A percentile compares a stretch with the other conserved stretches of the same genome.
Conservation (phyloP, 2,113 vertebrate genomes). For the Ictalurus furcatus region DNA sequence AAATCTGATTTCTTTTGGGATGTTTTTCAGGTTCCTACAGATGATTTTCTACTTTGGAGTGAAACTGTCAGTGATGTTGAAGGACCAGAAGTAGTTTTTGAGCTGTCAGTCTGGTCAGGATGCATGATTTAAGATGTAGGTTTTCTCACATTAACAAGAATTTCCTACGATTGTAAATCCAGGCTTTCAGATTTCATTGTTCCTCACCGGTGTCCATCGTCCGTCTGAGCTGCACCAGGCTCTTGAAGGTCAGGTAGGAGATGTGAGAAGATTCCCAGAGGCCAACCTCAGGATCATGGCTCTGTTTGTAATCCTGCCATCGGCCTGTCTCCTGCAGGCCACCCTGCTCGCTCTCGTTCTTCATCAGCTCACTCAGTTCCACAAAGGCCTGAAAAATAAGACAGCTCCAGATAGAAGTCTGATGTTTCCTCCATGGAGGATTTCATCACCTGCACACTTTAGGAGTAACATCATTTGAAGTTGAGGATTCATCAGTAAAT, state of each 20-base stretch:
- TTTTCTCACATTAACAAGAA: background rate
- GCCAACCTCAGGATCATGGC: conserved; percentile 72
- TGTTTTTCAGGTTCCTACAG: background rate
- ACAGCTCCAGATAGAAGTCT: background rate
- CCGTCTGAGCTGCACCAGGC: conserved; percentile 80
- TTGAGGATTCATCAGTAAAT: too few species aligned
- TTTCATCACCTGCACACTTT: background rate
- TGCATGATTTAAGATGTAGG: background rate
- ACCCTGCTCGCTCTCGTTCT: conserved; percentile 75
- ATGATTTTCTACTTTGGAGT: background rate
- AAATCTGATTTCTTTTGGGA: background rate
- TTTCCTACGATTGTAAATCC: background rate
- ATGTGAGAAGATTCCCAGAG: conserved; percentile 81
- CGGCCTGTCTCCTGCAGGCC: conserved; percentile 83
- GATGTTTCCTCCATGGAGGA: background rate
- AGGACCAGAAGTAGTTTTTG: background rate
- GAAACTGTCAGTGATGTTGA: background rate
- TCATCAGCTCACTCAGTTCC: conserved; percentile 78
- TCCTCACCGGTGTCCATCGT: conserved; percentile 79
- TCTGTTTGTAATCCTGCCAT: conserved; percentile 85
- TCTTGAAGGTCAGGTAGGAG: conserved; percentile 88
- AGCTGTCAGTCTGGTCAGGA: background rate
- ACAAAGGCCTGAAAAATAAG: conserved; percentile 68
- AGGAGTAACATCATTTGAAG: too few species aligned
- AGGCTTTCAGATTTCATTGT: background rate